Base-by-base conservation (phyloP, 1,140 invertebrate species). In the Ptiloglossa arizonensis region DNA sequence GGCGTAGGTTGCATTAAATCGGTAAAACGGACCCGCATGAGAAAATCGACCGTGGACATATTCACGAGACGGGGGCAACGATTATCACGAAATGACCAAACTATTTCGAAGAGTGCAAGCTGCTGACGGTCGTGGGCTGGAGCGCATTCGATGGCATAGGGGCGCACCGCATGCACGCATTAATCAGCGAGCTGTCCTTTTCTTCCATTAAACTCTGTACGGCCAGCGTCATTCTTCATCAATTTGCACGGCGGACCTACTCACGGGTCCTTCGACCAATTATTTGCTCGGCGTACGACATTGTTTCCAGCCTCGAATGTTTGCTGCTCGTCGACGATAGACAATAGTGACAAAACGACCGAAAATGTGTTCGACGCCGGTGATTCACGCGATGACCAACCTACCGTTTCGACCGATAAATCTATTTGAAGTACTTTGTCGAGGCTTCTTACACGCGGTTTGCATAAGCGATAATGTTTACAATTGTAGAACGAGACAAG, bases 11-110 rank as follows among this genome's bases (percentile, higher is more conserved):
- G 27, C 13, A 57, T 74, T 59, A 85, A 64, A 84, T 62, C 38
- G 27, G 27, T 78, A 87, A 83, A 89, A 83, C 89, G 77, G 79
- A 62, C 89, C 89, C 89, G 89, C 88, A 90, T 90, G 88, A 77
- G 89, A 90, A 89, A 88, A 83, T 52, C 62, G 48, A 79, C 64
- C 56, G 73, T 79, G 48, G 35, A 62, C 62, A 32, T 48, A 35
- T 56, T 15, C 62, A 29, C 8, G 38, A 5, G 8, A 24, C 56
- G 46, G 19, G 56, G 54, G 3, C 41, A 32, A 71, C 67, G 38
- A 76, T 73, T 60, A 63, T 80, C 62, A 78, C 52, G 38, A 74
- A 83, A 86, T 80, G 32, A 50, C 64, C 70, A 73, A 76, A 71
- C 50, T 41, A 63, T 80, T 80, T 41, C 46, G 11, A 64, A 64